A percentile compares a stretch with the other conserved stretches of the same genome.
phyloP scores from a whole-genome alignment of 2,797 vertebrate species.

The Artibeus lituratus region DNA sequence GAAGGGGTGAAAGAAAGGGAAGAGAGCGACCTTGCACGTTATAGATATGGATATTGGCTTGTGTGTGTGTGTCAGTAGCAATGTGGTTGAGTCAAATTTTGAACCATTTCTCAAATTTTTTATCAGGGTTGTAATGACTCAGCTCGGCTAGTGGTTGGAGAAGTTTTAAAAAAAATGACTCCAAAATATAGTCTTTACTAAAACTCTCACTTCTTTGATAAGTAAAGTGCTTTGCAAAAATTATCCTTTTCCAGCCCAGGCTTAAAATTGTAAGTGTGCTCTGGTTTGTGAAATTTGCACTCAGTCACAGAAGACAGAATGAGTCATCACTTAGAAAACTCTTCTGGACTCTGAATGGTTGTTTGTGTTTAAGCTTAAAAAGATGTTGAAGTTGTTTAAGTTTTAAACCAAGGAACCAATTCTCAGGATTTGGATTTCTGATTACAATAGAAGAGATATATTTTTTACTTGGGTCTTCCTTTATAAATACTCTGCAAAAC shows the following conservation, averaged over 20 bases:
- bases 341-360: background rate
- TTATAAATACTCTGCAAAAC: background rate
- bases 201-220: background rate
- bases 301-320: background rate
- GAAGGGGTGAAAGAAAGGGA: background rate
- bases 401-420: background rate
- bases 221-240: background rate
- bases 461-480: background rate
- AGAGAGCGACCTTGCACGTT: background rate
- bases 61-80: background rate
- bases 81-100: background rate
- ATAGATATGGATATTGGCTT: background rate
- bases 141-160: background rate
- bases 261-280: background rate
- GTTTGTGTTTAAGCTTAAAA: background rate
- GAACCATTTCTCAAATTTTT: background rate
- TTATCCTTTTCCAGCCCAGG: background rate
- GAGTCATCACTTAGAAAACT: background rate
- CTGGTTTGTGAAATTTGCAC: background rate
- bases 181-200: background rate
- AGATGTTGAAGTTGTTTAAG: background rate
- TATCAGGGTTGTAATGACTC: background rate
- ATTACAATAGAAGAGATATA: background rate
- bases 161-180: background rate
- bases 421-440: background rate